Evolutionary conservation across 2,888 invertebrate genomes (phyloP).

Genomic region (Dermolepida albohirtum): DNA sequence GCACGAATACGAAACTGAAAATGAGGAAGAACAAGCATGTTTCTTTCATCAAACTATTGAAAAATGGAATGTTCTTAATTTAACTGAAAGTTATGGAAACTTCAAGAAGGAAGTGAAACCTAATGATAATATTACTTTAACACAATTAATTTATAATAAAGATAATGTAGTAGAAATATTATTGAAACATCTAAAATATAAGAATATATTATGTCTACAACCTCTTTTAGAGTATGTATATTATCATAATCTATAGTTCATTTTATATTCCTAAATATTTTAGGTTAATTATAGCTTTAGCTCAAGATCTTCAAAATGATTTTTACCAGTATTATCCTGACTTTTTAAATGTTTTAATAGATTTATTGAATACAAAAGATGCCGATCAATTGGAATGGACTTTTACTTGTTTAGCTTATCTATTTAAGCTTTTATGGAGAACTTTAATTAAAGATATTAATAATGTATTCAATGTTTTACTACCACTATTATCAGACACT

Average conservation of each 20-base stretch:
- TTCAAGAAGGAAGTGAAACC: constrained; percentile 82
- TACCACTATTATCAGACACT: constrained; percentile 82
- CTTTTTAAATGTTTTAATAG: constrained; percentile 79
- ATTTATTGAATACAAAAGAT: constrained; percentile 79
- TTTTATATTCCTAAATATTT: constrained; percentile 49
- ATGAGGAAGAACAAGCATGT: constrained; percentile 76
- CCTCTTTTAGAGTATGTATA: constrained; percentile 86
- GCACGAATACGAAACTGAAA: constrained; percentile 77
- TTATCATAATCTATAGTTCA: constrained; percentile 15
- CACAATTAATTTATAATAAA: constrained; percentile 86
- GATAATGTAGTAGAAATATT: constrained; percentile 80
- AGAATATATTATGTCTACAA: constrained; percentile 80
- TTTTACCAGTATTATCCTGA: constrained; percentile 88
- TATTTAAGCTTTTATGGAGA: constrained; percentile 91
- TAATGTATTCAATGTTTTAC: constrained; percentile 75
- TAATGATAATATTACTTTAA: constrained; percentile 76
- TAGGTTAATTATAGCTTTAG: constrained; percentile 85
- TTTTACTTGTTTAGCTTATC: constrained; percentile 86
- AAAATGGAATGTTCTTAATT: constrained; percentile 91
- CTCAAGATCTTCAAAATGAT: constrained; percentile 88
- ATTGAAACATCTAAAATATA: constrained; percentile 78
- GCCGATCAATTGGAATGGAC: constrained; percentile 88
- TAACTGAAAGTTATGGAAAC: constrained; percentile 82
- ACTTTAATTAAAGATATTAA: constrained; percentile 84
- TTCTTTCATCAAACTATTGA: constrained; percentile 84